Percentiles rank a stretch among this genome's conserved stretches.
These are phyloP conservation scores for Globicephala melas DNA, from an alignment of 2,113 vertebrate genomes.

Conservation along the genomic window DNA sequence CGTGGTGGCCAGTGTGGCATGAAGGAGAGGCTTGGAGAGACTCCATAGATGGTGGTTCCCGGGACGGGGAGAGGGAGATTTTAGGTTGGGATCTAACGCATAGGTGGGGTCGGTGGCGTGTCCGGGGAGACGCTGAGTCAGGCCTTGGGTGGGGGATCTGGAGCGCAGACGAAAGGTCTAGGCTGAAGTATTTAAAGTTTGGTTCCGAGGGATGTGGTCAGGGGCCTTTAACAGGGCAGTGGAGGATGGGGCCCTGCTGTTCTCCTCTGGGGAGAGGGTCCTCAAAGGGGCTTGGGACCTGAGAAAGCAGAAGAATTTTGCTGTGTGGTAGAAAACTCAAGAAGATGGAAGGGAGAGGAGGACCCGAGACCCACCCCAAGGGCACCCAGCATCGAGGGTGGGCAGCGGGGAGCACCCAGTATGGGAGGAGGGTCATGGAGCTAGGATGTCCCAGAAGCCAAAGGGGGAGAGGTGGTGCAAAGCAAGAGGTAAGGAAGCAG, in stretches of 20 bases:
- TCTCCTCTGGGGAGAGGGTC: neutral
- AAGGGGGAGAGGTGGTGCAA: neutral
- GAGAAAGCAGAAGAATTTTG: neutral
- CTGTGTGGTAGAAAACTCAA: neutral
- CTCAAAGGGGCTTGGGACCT: neutral
- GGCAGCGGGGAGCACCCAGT: neutral
- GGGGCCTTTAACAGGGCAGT: neutral
- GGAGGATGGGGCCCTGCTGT: neutral
- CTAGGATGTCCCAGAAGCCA: neutral
- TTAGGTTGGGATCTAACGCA: neutral
- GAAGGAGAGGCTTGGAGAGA: neutral
- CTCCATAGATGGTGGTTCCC: accelerated
- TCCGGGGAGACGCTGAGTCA: neutral
- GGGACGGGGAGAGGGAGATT: neutral
- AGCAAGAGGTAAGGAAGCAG: neutral
- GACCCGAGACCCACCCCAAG: neutral
- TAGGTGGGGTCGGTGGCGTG: neutral
- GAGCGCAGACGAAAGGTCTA: neutral
- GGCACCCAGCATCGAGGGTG: neutral
- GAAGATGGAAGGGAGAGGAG: neutral
- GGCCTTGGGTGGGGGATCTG: neutral
- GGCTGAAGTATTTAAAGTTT: neutral
- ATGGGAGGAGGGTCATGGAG: accelerated
- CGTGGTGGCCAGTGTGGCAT: neutral
- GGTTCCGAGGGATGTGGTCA: neutral